Conservation (phyloP, 2,888 invertebrate species). For the Drosophila mayaguana region DNA sequence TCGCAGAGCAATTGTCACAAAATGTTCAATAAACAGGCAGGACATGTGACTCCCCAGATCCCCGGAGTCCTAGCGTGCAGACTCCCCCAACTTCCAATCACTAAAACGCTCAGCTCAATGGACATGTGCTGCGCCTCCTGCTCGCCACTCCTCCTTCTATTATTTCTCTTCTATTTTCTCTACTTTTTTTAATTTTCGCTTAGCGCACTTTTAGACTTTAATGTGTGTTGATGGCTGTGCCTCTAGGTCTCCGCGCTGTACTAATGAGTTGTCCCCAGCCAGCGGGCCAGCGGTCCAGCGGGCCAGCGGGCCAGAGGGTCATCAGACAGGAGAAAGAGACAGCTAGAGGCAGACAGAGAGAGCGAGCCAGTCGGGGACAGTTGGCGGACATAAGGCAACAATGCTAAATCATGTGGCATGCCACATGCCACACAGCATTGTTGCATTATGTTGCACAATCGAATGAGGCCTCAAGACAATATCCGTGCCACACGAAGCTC, state of each 20-base stretch:
- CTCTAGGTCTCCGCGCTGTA: conserved; percentile 2
- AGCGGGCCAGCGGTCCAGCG: neutral
- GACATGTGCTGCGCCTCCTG: conserved; percentile 17
- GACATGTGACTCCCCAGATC: conserved; percentile 15
- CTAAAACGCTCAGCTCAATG: conserved; percentile 17
- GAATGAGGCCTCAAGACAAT: conserved; percentile 50
- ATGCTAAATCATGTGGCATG: conserved; percentile 47
- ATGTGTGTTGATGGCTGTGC: neutral
- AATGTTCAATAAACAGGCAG: conserved; percentile 71
- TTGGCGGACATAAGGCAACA: conserved; percentile 26
- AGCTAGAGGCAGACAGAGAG: too few relatives aligned
- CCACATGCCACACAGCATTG: conserved; percentile 44
- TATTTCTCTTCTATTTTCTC: neutral
- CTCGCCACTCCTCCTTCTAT: neutral
- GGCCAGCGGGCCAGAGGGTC: neutral
- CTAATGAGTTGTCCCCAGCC: conserved; percentile 38
- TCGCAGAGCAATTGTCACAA: conserved; percentile 65
- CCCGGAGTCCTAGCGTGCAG: too few relatives aligned
- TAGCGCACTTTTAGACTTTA: conserved; percentile 27
- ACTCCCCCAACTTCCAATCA: neutral
- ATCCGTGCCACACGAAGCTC: conserved; percentile 37
- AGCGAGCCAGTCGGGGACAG: conserved; percentile 2
- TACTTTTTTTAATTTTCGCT: conserved; percentile 53
- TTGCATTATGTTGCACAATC: conserved; percentile 58
- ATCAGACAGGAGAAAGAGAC: conserved; percentile 14